Percentiles rank a stretch among this genome's conserved stretches.
Conservation (phyloP, 2,888 invertebrate genomes). For the Limenitis arthemis region DNA sequence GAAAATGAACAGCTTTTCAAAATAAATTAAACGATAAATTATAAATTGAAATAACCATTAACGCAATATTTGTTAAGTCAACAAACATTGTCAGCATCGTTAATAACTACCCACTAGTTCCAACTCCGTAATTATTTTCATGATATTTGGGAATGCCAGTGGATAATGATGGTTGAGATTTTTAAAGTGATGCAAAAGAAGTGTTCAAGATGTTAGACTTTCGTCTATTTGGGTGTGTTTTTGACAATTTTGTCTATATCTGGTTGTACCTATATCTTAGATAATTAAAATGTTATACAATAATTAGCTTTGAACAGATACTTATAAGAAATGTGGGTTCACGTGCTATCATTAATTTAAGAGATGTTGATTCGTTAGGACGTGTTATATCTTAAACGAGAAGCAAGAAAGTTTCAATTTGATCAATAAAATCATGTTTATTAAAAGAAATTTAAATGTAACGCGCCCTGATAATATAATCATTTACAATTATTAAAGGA, state of each 20-base stretch:
- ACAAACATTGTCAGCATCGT: background rate
- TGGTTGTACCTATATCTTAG: conserved; percentile 39
- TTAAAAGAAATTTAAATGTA: conserved; percentile 8
- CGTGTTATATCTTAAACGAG: conserved; percentile 10
- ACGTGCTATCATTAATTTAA: conserved; percentile 35
- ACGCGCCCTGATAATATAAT: conserved; percentile 36
- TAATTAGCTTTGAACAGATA: conserved; percentile 42
- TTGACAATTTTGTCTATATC: conserved; percentile 39
- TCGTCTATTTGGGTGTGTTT: conserved; percentile 37
- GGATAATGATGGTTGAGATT: conserved; percentile 8
- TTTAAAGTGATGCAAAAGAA: conserved; percentile 33
- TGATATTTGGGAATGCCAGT: conserved; percentile 10
- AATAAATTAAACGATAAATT: too few species aligned
- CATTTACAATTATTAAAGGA: conserved; percentile 36
- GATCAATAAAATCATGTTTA: background rate
- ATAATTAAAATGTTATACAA: conserved; percentile 34
- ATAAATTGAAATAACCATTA: too few species aligned
- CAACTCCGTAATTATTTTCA: conserved; percentile 9
- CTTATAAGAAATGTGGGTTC: conserved; percentile 34
- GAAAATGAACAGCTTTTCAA: background rate
- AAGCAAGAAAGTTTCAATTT: background rate
- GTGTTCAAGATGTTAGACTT: conserved; percentile 46
- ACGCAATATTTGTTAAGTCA: background rate
- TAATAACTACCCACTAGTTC: conserved; percentile 4
- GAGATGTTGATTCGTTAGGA: conserved; percentile 6